Percentiles rank a stretch among this genome's conserved stretches.
These are phyloP conservation scores for Spatula versicolor DNA, from an alignment of 2,797 vertebrate species.

Conservation along the genomic window DNA sequence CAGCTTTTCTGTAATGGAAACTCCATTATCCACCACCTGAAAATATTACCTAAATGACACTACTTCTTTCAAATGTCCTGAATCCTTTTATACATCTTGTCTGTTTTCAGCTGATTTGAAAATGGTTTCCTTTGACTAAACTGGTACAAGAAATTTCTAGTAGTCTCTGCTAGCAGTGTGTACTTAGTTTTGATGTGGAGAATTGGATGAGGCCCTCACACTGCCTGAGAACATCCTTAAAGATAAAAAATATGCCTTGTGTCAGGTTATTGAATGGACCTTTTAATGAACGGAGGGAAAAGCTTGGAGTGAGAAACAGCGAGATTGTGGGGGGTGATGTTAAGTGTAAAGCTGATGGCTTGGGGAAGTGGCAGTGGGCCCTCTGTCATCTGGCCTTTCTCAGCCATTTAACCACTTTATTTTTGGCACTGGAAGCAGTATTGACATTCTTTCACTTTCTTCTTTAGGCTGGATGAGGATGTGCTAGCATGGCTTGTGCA, in stretches of 20 bases:
- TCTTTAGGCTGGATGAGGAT: not conserved
- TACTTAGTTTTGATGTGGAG: not conserved
- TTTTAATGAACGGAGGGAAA: not conserved
- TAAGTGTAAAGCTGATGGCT: not conserved
- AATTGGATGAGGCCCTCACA: not conserved
- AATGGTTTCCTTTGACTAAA: conserved; percentile 7
- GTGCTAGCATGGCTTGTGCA: not conserved
- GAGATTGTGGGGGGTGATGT: not conserved
- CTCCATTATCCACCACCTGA: not conserved
- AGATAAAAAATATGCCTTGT: not conserved
- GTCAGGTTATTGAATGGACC: not conserved
- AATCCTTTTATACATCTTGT: not conserved
- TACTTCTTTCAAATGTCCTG: not conserved
- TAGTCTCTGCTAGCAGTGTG: not conserved
- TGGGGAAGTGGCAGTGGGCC: not conserved
- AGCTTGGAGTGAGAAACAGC: not conserved
- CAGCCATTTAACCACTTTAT: not conserved
- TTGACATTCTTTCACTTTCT: not conserved
- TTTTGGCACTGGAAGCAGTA: not conserved
- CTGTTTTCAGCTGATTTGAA: not conserved
- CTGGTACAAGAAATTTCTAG: not conserved
- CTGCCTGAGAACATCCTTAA: not conserved
- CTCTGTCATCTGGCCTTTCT: not conserved
- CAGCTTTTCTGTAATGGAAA: conserved; percentile 7
- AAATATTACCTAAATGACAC: not conserved